Conservation (phyloP, 1,140 invertebrate genomes). For the Hirudo medicinalis region DNA sequence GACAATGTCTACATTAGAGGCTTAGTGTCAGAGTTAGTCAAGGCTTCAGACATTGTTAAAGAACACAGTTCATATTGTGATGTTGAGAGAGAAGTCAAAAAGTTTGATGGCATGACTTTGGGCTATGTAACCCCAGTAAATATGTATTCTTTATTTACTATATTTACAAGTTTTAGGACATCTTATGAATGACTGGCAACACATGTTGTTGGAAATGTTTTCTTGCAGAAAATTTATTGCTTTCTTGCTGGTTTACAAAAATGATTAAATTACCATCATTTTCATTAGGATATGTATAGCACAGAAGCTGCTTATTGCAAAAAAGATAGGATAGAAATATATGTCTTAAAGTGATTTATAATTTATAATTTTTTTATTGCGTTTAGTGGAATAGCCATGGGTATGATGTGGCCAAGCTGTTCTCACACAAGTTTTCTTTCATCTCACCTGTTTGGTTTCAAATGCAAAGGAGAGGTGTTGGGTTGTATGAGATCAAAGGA, state of each 20-base stretch:
- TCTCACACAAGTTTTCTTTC: slow-evolving; percentile 73
- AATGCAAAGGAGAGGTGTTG: slow-evolving; percentile 49
- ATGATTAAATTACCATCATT: too few species aligned
- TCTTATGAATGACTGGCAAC: not conserved
- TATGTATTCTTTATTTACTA: slow-evolving; percentile 24
- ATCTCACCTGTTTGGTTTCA: slow-evolving; percentile 90
- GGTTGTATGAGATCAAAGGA: slow-evolving; percentile 43
- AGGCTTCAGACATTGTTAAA: slow-evolving; percentile 57
- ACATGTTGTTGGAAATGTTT: not conserved
- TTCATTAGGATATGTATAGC: too few species aligned
- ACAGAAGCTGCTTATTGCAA: too few species aligned
- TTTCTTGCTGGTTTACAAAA: too few species aligned
- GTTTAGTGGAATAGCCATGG: slow-evolving; percentile 78
- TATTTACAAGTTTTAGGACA: not conserved
- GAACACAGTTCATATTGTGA: slow-evolving; percentile 60
- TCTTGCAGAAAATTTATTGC: too few species aligned
- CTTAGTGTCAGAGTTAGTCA: slow-evolving; percentile 52
- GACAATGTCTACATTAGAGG: slow-evolving; percentile 55
- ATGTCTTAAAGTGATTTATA: too few species aligned
- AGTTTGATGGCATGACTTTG: slow-evolving; percentile 58
- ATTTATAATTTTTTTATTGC: too few species aligned
- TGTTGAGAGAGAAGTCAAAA: slow-evolving; percentile 48
- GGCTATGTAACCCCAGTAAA: slow-evolving; percentile 81
- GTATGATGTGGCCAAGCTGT: slow-evolving; percentile 79
- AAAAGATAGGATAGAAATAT: too few species aligned